Percentiles rank a stretch among this genome's conserved stretches.
phyloP scores from a whole-genome alignment of 2,113 vertebrate genomes.

The Heloderma charlesbogerti region DNA sequence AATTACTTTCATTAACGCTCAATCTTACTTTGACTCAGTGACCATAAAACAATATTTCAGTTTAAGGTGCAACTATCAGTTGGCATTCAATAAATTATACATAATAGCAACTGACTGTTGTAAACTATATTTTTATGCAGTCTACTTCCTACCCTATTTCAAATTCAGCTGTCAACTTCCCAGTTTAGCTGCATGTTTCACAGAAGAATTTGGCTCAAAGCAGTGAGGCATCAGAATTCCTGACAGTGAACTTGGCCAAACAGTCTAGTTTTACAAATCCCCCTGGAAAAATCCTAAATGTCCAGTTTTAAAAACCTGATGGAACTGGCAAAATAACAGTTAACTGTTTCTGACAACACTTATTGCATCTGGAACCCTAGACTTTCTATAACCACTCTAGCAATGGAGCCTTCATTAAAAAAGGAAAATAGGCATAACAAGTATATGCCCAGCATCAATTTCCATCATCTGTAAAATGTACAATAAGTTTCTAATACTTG shows the following conservation, averaged over 20 bases:
- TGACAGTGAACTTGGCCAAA: slow-evolving; percentile 60
- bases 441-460: slow-evolving; percentile 67
- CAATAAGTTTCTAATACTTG: slow-evolving; percentile 63
- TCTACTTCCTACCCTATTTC: slow-evolving; percentile 57
- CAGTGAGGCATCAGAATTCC: slow-evolving; percentile 51
- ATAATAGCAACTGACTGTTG: slow-evolving; percentile 64
- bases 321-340: slow-evolving; percentile 62
- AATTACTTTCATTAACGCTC: slow-evolving; percentile 72
- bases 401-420: slow-evolving; percentile 63
- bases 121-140: slow-evolving; percentile 60
- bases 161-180: slow-evolving; percentile 55
- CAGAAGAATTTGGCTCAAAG: slow-evolving; percentile 68
- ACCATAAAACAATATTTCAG: slow-evolving; percentile 65
- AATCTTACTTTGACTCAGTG: slow-evolving; percentile 67
- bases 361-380: slow-evolving; percentile 50
- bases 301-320: slow-evolving; percentile 3
- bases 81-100: slow-evolving; percentile 74
- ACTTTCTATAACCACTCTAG: slow-evolving; percentile 62
- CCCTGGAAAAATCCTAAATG: slow-evolving; percentile 44
- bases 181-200: slow-evolving; percentile 68
- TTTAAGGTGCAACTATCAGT: slow-evolving; percentile 78
- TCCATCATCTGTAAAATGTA: slow-evolving; percentile 62
- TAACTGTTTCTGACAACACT: slow-evolving; percentile 54
- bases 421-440: slow-evolving; percentile 50
- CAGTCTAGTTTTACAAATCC: slow-evolving; percentile 57